Evolutionary conservation across 2,888 invertebrate genomes (phyloP).

Genomic region (Trissolcus japonicus): DNA sequence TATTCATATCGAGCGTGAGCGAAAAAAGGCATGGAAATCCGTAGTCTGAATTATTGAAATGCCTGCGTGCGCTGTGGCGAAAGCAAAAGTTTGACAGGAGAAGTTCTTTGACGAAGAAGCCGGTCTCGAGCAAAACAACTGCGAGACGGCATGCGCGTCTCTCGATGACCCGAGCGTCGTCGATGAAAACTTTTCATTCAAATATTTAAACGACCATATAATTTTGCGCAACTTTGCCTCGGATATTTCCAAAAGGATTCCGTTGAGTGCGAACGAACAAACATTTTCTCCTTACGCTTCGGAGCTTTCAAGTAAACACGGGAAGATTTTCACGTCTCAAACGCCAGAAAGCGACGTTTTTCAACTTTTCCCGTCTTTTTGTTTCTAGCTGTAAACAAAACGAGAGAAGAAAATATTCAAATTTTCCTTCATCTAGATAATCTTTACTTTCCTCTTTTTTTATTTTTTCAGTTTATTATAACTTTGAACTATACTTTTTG

Average conservation of each 20-base stretch:
- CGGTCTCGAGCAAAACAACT: slow-evolving; percentile 47
- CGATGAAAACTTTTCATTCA: slow-evolving; percentile 40
- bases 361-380: slow-evolving; percentile 4
- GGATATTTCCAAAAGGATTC: slow-evolving; percentile 27
- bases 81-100: slow-evolving; percentile 54
- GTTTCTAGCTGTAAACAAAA: neutral
- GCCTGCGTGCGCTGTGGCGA: slow-evolving; percentile 40
- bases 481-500: too few species aligned
- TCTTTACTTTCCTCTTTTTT: too few species aligned
- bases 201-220: slow-evolving; percentile 49
- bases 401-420: too few species aligned
- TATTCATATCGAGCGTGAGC: slow-evolving; percentile 53
- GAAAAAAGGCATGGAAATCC: slow-evolving; percentile 64
- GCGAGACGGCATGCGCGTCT: slow-evolving; percentile 2
- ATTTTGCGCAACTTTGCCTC: slow-evolving; percentile 27
- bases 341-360: neutral
- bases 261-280: slow-evolving; percentile 26
- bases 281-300: slow-evolving; percentile 19
- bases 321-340: neutral
- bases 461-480: too few species aligned
- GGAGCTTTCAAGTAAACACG: slow-evolving; percentile 6
- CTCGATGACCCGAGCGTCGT: slow-evolving; percentile 1
- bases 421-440: too few species aligned
- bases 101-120: slow-evolving; percentile 46
- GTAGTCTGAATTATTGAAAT: slow-evolving; percentile 69